Evolutionary conservation across 2,888 invertebrate genomes (phyloP), one percentile per base, ranked within the genome.

Genomic region (Conchocele bisecta): DNA sequence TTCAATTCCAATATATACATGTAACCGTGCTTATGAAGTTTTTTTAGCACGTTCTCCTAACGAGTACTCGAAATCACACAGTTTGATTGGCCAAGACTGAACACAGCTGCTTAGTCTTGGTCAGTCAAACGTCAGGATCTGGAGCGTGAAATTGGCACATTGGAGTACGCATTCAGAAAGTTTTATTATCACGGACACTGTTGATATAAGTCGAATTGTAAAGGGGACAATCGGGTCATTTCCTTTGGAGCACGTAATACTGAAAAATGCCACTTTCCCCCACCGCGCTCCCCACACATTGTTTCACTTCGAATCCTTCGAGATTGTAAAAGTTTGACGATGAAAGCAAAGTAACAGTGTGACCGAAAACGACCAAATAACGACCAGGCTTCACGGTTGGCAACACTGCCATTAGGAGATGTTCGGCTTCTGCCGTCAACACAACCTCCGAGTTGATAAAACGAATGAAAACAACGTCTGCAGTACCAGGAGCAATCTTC

Each of bases 361-460:
- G 83, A 11, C 83, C 83, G 58, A 83, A 82, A 11, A 75, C 77
- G n/a, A 83, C 61, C 20, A 82, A 66, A 29, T 75, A 75, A n/a
- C 82, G 81, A 1, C 77, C 75, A 1, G 33, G 41, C 26, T 77
- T 78, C 0, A 82, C 83, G 2, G 83, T 82, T 7, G 76, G 70
- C 1, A 81, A 53, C 3, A 83, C 33, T 3, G 82, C 80, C 3
- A n/a, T 3, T 20, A 83, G 41, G 11, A 83, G 51, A 7, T 48
- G 50, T 44, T 82, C 82, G 0, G 82, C 83, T 44, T 81, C 79
- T 11, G 74, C 56, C 9, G 81, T 76, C 29, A 68, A 79, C 13
- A 83, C 72, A 0, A 83, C 83, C 54, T 83, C 83, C 7, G 81
- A 81, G 33, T 83, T 83, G 24, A 83, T 63, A 51, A 83, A 83